Evolutionary conservation across 1,140 invertebrate species (phyloP), one percentile per base, ranked within the genome.

Genomic region (Zaprionus ghesquierei): DNA sequence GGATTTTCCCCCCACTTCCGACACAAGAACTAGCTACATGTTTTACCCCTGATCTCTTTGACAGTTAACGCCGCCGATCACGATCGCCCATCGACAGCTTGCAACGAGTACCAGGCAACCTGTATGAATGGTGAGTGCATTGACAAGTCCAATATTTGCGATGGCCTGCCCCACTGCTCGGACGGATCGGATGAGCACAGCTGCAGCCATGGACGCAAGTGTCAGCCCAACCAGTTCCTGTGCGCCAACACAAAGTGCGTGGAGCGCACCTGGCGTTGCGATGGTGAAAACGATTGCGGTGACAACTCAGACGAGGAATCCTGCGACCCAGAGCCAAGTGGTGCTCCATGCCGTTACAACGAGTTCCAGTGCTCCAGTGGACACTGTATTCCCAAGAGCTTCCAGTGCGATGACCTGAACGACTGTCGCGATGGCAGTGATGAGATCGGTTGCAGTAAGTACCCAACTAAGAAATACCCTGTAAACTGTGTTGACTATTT

Each of bases 111-210:
- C 74, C 95, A 99, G 93, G 97, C 98, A 0, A 98, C 97, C 0
- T 99, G 98, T 89, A 94, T 94, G 35, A 98, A 97, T 91, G 97
- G 97, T 38, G 94, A 98, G 69, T 99, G 98, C 91, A 98, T 99
- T 74, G 93, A 95, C 0, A 96, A 96, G 89, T 92, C 93, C 3
- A 93, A 94, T 60, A 95, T 98, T 22, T 99, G 98, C 90, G 95
- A 99, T 91, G 96, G 96, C 8, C 94, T 94, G 51, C 93, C 92
- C 6, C 96, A 98, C 86, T 99, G 98, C 89, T 93, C 94, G 10
- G 98, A 99, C 92, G 94, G 95, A 15, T 98, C 97, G 3, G 98
- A 99, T 92, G 98, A 99, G 94, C 94, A 95, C 78, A 94, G 95
- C 86, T 99, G 98, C 93, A 95, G 97, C 96, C 93, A 95, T 94